Conservation (phyloP, 1,140 invertebrate species). For the Euura saliciscinereae region DNA sequence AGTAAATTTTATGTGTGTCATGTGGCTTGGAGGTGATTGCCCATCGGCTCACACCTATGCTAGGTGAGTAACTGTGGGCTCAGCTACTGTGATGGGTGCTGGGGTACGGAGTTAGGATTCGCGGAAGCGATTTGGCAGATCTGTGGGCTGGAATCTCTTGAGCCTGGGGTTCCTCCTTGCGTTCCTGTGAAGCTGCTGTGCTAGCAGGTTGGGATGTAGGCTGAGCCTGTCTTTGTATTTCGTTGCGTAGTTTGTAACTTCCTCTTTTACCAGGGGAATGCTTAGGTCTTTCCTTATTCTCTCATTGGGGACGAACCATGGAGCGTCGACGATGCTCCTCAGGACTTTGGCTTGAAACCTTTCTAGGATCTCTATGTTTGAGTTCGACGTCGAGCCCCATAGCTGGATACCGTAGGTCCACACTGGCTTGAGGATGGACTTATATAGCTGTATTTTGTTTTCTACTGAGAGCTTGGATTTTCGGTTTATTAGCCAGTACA, state of each 20-base stretch:
- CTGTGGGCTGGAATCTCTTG: not conserved
- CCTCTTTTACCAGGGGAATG: not conserved
- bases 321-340: slow-evolving; percentile 30
- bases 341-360: slow-evolving; percentile 33
- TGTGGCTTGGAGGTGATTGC: not conserved
- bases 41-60: not conserved
- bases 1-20: slow-evolving; percentile 11
- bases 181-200: not conserved
- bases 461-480: slow-evolving; percentile 27
- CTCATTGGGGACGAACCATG: slow-evolving; percentile 26
- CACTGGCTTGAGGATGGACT: slow-evolving; percentile 38
- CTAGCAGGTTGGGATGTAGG: not conserved
- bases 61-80: not conserved
- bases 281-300: not conserved
- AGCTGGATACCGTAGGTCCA: slow-evolving; percentile 44
- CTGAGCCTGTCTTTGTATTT: not conserved
- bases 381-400: slow-evolving; percentile 38
- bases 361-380: slow-evolving; percentile 35
- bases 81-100: not conserved
- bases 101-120: not conserved
- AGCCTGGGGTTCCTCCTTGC: not conserved
- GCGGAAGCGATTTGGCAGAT: not conserved
- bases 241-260: not conserved
- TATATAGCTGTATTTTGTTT: slow-evolving; percentile 42
- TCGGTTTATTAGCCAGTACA: slow-evolving; percentile 33